Conservation (phyloP, 2,888 invertebrate genomes). For the Philhelius pedissequus region DNA sequence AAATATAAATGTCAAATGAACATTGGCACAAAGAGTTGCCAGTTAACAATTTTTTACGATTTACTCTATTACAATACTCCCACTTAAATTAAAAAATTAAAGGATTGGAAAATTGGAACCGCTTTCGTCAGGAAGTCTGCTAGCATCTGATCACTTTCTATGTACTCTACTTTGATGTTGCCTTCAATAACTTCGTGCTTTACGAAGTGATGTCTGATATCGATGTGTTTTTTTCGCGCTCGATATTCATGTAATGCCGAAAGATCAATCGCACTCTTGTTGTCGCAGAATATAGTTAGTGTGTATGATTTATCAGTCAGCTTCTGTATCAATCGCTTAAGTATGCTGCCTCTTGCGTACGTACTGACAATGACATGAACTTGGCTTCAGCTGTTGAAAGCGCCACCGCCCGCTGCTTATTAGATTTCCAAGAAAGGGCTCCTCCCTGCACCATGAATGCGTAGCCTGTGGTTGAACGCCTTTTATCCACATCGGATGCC, state of each 20-base stretch:
- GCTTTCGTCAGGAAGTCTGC: no score
- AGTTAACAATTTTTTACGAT: no score
- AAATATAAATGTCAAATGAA: no score
- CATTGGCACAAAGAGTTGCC: no score
- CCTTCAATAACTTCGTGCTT: no score
- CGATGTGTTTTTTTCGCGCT: background rate
- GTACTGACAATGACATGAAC: slow-evolving; percentile 53
- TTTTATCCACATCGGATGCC: slow-evolving; percentile 40
- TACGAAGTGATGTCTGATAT: no score
- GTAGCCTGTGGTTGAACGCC: slow-evolving; percentile 51
- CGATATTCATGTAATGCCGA: slow-evolving; percentile 30
- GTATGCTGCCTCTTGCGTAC: slow-evolving; percentile 52
- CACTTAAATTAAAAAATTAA: no score
- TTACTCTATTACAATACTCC: no score
- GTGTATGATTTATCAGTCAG: background rate
- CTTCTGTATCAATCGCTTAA: slow-evolving; percentile 43
- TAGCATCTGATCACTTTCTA: no score
- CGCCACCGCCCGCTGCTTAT: slow-evolving; percentile 41
- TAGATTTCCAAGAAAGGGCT: slow-evolving; percentile 54
- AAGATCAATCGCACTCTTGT: slow-evolving; percentile 39
- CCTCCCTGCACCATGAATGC: slow-evolving; percentile 40
- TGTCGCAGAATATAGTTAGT: slow-evolving; percentile 46
- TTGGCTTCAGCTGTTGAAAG: slow-evolving; percentile 63
- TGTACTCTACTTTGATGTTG: no score
- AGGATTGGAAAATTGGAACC: no score